A percentile compares a stretch with the other conserved stretches of the same genome.
These are phyloP conservation scores for Cheilosia impressa DNA, from an alignment of 2,888 invertebrate genomes.

Conservation along the genomic window DNA sequence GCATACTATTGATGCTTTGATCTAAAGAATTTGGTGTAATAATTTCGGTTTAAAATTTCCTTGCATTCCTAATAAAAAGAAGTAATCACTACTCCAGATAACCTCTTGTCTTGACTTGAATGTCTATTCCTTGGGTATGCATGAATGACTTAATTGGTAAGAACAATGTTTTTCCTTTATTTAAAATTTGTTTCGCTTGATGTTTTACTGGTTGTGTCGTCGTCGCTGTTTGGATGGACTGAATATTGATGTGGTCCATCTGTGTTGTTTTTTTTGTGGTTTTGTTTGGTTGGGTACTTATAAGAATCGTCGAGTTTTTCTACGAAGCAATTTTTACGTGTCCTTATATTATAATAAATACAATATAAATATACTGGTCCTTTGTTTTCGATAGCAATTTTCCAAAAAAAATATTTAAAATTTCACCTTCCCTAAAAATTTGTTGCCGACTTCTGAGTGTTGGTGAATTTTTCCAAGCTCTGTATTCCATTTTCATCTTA, in stretches of 20 bases:
- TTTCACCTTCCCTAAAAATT: slow-evolving; percentile 58
- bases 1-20: slow-evolving; percentile 11
- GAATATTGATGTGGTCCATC: slow-evolving; percentile 49
- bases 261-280: slow-evolving; percentile 20
- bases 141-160: slow-evolving; percentile 40
- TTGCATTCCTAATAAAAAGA: slow-evolving; percentile 5
- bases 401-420: slow-evolving; percentile 48
- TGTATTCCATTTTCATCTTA: slow-evolving; percentile 37
- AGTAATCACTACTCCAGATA: slow-evolving; percentile 3
- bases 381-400: slow-evolving; percentile 71
- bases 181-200: slow-evolving; percentile 23
- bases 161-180: slow-evolving; percentile 7
- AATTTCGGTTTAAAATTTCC: neutral
- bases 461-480: slow-evolving; percentile 22
- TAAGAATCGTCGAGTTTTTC: slow-evolving; percentile 72
- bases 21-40: neutral
- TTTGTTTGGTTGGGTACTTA: slow-evolving; percentile 43
- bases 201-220: slow-evolving; percentile 23
- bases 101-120: slow-evolving; percentile 16
- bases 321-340: slow-evolving; percentile 68
- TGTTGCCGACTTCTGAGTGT: slow-evolving; percentile 32
- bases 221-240: slow-evolving; percentile 62
- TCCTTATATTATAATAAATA: slow-evolving; percentile 73
- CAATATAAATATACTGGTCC: slow-evolving; percentile 74
- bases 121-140: slow-evolving; percentile 8